Conservation (phyloP, 2,797 vertebrate species). For the Liparis tanakae region DNA sequence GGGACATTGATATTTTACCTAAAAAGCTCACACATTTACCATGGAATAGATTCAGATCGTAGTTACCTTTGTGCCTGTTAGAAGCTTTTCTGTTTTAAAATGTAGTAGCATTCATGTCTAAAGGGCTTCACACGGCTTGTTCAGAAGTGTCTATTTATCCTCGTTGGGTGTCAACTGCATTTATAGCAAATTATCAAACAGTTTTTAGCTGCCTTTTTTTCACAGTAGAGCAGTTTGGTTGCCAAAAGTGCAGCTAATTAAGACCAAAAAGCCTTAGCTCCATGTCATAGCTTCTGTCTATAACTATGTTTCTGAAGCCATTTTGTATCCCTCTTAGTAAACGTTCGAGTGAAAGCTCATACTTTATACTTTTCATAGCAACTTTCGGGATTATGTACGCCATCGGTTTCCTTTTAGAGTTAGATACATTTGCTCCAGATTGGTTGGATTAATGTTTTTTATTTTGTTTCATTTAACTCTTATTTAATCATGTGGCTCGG, state of each 20-base stretch:
- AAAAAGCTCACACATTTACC: constrained; percentile 15
- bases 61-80: constrained; percentile 67
- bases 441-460: constrained; percentile 22
- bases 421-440: not conserved
- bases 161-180: constrained; percentile 18
- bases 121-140: constrained; percentile 37
- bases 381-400: constrained; percentile 46
- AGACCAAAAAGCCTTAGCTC: constrained; percentile 72
- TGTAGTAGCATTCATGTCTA: constrained; percentile 27
- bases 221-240: constrained; percentile 29
- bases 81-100: constrained; percentile 17
- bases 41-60: constrained; percentile 38
- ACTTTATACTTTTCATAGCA: constrained; percentile 33
- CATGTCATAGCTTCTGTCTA: constrained; percentile 32
- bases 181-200: constrained; percentile 30
- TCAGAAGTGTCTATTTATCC: constrained; percentile 42
- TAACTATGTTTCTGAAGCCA: constrained; percentile 27
- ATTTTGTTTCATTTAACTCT: constrained; percentile 30
- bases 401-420: constrained; percentile 37
- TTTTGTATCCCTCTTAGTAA: constrained; percentile 25
- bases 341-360: constrained; percentile 25
- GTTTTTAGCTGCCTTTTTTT: constrained; percentile 39
- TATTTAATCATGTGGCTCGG: constrained; percentile 64
- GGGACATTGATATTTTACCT: constrained; percentile 19
- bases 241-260: constrained; percentile 57